These are phyloP conservation scores for Halcyon chelicuti DNA, from an alignment of 2,797 vertebrate genomes.

Conservation along the genomic window DNA sequence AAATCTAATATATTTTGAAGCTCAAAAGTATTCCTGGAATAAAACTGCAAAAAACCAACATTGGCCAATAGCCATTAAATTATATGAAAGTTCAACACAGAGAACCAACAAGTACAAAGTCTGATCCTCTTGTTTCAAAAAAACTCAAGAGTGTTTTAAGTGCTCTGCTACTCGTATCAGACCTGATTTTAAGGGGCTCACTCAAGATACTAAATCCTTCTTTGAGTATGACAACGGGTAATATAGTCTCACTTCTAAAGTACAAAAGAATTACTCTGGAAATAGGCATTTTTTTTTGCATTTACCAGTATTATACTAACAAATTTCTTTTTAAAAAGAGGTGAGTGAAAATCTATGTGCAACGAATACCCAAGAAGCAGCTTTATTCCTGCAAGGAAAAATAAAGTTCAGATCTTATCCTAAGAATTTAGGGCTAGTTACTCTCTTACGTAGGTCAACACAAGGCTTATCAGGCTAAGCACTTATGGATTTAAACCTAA, in stretches of 20 bases:
- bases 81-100: neutral
- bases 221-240: neutral
- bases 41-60: neutral
- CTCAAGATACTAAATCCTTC: neutral
- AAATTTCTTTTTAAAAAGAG: neutral
- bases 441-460: neutral
- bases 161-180: neutral
- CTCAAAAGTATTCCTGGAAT: neutral
- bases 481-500: neutral
- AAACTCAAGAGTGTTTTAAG: neutral
- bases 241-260: neutral
- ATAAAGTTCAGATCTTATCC: neutral
- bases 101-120: neutral
- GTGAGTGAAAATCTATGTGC: neutral
- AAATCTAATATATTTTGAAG: neutral
- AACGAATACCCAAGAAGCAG: neutral
- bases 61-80: neutral
- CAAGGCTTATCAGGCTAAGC: neutral
- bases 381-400: neutral
- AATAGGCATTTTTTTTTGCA: neutral
- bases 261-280: neutral
- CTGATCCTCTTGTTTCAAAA: neutral
- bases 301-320: neutral
- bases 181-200: neutral
- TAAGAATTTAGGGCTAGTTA: neutral